phyloP scores from a whole-genome alignment of 2,888 invertebrate genomes.

The Microctonus brassicae region DNA sequence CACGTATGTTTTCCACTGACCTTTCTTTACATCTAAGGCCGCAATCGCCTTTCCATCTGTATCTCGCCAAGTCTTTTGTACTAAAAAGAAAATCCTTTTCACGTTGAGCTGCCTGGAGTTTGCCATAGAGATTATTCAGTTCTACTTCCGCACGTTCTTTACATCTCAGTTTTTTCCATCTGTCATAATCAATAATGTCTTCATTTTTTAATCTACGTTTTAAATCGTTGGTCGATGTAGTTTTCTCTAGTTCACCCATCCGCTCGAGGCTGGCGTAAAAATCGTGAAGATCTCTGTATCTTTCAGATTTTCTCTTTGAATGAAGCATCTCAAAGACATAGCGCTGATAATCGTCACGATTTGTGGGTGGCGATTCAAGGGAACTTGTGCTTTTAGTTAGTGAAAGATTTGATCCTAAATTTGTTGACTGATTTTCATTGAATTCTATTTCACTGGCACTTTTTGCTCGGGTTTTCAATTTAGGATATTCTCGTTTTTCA shows the following conservation, averaged over 20 bases:
- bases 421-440: slow-evolving; percentile 38
- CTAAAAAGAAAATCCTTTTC: slow-evolving; percentile 88
- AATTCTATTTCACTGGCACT: slow-evolving; percentile 77
- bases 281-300: slow-evolving; percentile 86
- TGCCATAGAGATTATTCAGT: slow-evolving; percentile 80
- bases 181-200: slow-evolving; percentile 88
- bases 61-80: slow-evolving; percentile 80
- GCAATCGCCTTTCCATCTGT: slow-evolving; percentile 81
- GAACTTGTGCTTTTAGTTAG: slow-evolving; percentile 70
- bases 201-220: slow-evolving; percentile 81
- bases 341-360: slow-evolving; percentile 77
- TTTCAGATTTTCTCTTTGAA: slow-evolving; percentile 79
- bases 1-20: slow-evolving; percentile 88
- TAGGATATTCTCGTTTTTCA: slow-evolving; percentile 45
- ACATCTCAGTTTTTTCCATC: slow-evolving; percentile 85
- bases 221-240: slow-evolving; percentile 79
- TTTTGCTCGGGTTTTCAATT: slow-evolving; percentile 74
- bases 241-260: slow-evolving; percentile 84
- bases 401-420: slow-evolving; percentile 58
- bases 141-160: slow-evolving; percentile 88
- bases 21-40: slow-evolving; percentile 86
- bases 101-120: slow-evolving; percentile 83
- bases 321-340: slow-evolving; percentile 78
- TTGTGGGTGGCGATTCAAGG: slow-evolving; percentile 65
- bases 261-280: slow-evolving; percentile 89